Evolutionary conservation across 2,888 invertebrate genomes (phyloP), one percentile per base, ranked within the genome.

Genomic region (Zele albiditarsus): DNA sequence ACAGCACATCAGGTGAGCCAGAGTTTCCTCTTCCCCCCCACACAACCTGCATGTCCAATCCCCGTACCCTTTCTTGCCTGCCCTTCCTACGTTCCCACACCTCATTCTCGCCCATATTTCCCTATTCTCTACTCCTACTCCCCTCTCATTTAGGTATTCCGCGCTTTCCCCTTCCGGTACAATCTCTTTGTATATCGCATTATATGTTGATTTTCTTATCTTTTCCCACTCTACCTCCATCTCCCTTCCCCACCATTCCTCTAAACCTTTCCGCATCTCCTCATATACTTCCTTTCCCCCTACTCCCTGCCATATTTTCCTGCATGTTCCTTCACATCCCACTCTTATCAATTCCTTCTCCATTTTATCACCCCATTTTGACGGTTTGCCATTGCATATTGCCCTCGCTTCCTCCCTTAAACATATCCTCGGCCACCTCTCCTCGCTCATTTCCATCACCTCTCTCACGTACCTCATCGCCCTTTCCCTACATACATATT

Each of bases 31-130:
- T 16, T 68, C 68, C 14, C 16, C 27, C 23, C 27, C 16, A 20
- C 68, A 68, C 27, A 68, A 14, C 14, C 68, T 27, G 28, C 68
- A 68, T 3, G 2, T 16, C 27, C 46, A 16, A 14, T 68, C 53
- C n/a, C 25, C 14, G 8, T 25, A 68, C 23, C 68, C 68, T 8
- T 46, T 68, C 12, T 68, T 68, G 14, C 27, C 49, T 8, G 4
- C 53, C 23, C 46, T 53, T 5, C 28, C 53, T 5, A 68, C 12
- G 49, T 53, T 68, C 49, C 68, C 49, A 28, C 68, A 68, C 6
- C 68, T 23, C n/a, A 68, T 14, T 23, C 53, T 68, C 2, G 28
- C 27, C 68, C 53, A 68, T 16, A 4, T 23, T 27, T 14, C 28
- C 16, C 25, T 68, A 4, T 33, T 42, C 66, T 23, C 33, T 42